Conservation (phyloP, 2,113 vertebrate genomes). For the Pollachius pollachius region DNA sequence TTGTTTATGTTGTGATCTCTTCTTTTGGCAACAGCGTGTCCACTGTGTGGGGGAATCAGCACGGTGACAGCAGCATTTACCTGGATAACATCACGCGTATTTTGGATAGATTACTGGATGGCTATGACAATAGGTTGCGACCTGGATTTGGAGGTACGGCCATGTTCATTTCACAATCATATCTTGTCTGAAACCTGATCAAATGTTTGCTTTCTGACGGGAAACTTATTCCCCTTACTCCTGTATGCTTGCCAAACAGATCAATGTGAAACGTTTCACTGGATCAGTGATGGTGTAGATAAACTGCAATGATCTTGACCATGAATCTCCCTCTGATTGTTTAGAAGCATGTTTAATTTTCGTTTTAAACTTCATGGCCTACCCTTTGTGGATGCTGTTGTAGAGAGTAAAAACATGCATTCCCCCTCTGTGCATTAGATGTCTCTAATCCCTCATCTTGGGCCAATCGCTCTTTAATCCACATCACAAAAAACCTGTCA, state of each 20-base stretch:
- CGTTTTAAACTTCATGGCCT: too few relatives aligned
- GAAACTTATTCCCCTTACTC: constrained; percentile 41
- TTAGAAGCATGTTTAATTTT: too few relatives aligned
- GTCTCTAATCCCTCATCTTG: too few relatives aligned
- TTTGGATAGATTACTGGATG: constrained; percentile 90
- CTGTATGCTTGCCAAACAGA: neutral
- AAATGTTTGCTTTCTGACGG: neutral
- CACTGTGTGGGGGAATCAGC: constrained; percentile 65
- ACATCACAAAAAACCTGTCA: constrained; percentile 19
- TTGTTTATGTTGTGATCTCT: neutral
- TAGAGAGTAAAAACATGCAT: neutral
- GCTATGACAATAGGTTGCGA: constrained; percentile 91
- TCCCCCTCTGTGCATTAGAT: too few relatives aligned
- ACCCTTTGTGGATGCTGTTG: neutral
- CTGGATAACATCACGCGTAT: constrained; percentile 89
- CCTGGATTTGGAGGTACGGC: constrained; percentile 90
- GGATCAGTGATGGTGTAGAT: too few relatives aligned
- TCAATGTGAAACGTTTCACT: too few relatives aligned
- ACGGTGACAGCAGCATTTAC: constrained; percentile 75
- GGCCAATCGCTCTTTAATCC: neutral
- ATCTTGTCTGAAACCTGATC: neutral
- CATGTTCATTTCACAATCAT: constrained; percentile 1
- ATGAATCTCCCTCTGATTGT: too few relatives aligned
- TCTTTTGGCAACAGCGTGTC: constrained; percentile 70
- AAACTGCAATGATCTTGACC: too few relatives aligned